Evolutionary conservation across 2,113 vertebrate species (phyloP), one percentile per base, ranked within the genome.

Genomic region (Perccottus glenii): DNA sequence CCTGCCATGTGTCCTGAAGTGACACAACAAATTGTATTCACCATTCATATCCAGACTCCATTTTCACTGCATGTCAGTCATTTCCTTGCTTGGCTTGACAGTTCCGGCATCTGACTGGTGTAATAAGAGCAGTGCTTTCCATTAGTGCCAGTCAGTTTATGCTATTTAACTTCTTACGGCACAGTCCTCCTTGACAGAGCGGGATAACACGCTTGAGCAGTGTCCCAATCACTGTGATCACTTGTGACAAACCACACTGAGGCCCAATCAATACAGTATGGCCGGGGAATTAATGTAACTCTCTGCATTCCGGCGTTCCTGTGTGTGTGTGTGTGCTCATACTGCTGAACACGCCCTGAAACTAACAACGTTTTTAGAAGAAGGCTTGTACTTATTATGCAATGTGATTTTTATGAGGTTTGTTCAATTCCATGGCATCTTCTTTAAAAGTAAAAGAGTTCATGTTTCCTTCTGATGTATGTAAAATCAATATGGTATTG

Each of bases 161-260:
- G 64, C 76, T 74, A 45, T 81, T 86, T 75, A 83, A 75, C 75
- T 84, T 74, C 50, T 72, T 35, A 36, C n/a, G 5, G 51, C 10
- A 45, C 53, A 78, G 32, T 73, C 72, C 78, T 84, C 42, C 59
- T 35, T 68, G 82, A 70, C 74, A 73, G 55, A 50, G 76, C 61
- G 35, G 70, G 73, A 71, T 80, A 77, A 82, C 80, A 85, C 68
- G 80, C 84, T 80, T 60, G 73, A 87, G 75, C 84, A 78, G 79
- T 70, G 77, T 73, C 75, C 85, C 89, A 67, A 85, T 88, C 89
- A 85, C 16, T 0, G 62, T 84, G 85, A 90, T 90, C 84, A 87
- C 87, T 81, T 88, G 87, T 85, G 87, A 88, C 89, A 90, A 88
- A 88, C 75, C 79, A 5, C 83, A 83, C 70, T 38, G 5, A 59